Base-by-base conservation (phyloP, 2,797 vertebrate genomes). In the Streptopelia turtur region DNA sequence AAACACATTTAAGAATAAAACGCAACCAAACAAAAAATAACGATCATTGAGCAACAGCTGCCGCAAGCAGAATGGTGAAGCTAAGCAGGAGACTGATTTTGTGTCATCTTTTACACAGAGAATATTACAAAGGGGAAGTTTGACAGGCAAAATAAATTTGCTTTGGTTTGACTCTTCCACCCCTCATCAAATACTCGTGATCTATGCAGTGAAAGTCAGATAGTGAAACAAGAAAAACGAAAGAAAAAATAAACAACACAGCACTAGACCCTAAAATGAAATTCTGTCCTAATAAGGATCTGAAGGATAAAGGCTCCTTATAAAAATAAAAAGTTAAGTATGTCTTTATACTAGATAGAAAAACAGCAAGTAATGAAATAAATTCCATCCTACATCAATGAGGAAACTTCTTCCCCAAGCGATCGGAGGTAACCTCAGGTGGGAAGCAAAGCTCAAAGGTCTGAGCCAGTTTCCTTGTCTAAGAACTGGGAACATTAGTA, bases 11-110 rank as follows among this genome's bases (percentile, higher is more conserved):
- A 76, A 57, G 84, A 57, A 60, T 75, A 78, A 93, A 95, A 91
- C 37, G 69, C 50, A 61, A 47, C 71, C 79, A 65, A 93, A 89
- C 50, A 41, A 83, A 89, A 83, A 88, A 41, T 60, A 86, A 90
- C 0, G 5, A 88, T 70, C 83, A 13, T 6, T 8, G 77, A 74
- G 63, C 50, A 82, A 59, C 63, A 83, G 52, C 49, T 41, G 74
- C 49, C 25, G 3, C 49, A 31, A 87, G 86, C 39, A 43, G 68
- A 87, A 89, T 1, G 5, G 45, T 0, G 0, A 59, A 8, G 52
- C 47, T 86, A 83, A 88, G 33, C 1, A 3, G 25, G 80, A 94
- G 94, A 96, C 95, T 94, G 85, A 96, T 91, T 96, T 88, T 76
- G 74, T 95, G 94, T 91, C 91, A 81, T 72, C 85, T 91, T 93